A percentile compares a stretch with the other conserved stretches of the same genome.
phyloP scores from a whole-genome alignment of 2,797 vertebrate species.

The Pagetopsis macropterus region DNA sequence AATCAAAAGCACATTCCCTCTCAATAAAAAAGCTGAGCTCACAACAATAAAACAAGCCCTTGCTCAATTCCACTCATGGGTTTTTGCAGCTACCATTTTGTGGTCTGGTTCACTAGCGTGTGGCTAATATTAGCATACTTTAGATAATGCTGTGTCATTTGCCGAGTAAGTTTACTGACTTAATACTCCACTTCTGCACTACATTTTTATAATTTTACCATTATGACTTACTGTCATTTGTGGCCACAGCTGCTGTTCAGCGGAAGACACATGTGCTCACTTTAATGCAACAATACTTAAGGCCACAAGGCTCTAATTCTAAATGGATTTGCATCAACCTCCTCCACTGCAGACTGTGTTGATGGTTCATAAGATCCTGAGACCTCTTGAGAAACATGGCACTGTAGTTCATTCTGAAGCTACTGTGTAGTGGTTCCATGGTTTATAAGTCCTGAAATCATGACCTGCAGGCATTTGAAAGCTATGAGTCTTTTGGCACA shows the following conservation, averaged over 20 bases:
- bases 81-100: neutral
- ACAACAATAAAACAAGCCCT: neutral
- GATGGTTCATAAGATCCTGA: neutral
- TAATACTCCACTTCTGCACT: neutral
- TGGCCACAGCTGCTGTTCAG: neutral
- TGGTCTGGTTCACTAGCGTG: neutral
- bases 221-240: neutral
- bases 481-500: conserved; percentile 13
- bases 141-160: neutral
- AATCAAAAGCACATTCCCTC: neutral
- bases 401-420: neutral
- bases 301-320: neutral
- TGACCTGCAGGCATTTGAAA: conserved; percentile 26
- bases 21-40: neutral
- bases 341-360: neutral
- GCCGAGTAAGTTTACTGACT: neutral
- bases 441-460: conserved; percentile 1
- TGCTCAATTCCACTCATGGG: neutral
- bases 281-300: neutral
- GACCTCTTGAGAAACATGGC: neutral
- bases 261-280: neutral
- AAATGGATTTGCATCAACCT: neutral
- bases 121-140: neutral
- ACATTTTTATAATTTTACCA: neutral
- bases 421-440: conserved; percentile 1